These are phyloP conservation scores for Heterodera carotae DNA, from an alignment of 1,140 invertebrate species.

Conservation along the genomic window DNA sequence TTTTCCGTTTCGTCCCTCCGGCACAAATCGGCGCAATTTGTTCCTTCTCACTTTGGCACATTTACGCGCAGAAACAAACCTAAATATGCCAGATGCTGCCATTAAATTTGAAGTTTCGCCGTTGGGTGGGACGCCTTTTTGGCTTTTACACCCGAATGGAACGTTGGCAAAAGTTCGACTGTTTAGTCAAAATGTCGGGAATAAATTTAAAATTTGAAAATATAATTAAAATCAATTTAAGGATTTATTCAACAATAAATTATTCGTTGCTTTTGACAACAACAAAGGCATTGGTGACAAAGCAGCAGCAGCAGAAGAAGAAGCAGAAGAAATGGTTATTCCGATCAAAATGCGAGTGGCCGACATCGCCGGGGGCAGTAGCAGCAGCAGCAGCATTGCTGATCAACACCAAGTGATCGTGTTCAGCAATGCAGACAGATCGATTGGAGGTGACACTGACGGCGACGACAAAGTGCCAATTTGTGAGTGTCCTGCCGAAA, in stretches of 20 bases:
- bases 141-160: conserved; percentile 8
- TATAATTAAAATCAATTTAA: not conserved
- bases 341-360: conserved; percentile 5
- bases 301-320: too few species aligned
- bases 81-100: conserved; percentile 16
- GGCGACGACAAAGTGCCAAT: not conserved
- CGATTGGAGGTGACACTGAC: not conserved
- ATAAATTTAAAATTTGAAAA: not conserved
- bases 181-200: conserved; percentile 15
- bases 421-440: not conserved
- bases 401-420: not conserved
- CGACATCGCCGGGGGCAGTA: too few species aligned
- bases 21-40: conserved; percentile 8
- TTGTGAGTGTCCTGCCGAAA: too few species aligned
- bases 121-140: conserved; percentile 5
- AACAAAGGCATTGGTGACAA: too few species aligned
- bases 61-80: conserved; percentile 26
- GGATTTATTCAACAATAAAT: conserved; percentile 16
- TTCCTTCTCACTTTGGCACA: conserved; percentile 13
- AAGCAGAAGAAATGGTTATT: not conserved
- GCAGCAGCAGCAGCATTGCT: not conserved
- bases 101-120: conserved; percentile 17
- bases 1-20: not conserved
- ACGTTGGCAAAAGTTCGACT: not conserved
- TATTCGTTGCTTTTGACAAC: conserved; percentile 18